Conservation (phyloP, 2,888 invertebrate genomes). For the Cheilosia impressa region DNA sequence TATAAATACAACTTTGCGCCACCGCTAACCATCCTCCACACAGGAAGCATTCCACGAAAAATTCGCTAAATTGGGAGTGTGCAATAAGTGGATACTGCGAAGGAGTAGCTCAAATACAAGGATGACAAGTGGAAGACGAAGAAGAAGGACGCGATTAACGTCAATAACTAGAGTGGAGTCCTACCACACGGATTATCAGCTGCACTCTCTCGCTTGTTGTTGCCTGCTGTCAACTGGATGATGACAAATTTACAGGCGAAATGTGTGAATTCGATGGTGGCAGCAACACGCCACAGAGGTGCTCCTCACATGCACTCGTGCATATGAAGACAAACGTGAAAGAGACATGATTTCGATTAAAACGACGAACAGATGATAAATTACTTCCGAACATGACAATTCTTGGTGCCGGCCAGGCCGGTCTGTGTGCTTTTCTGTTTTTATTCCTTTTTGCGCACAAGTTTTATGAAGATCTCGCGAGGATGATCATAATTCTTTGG, state of each 20-base stretch:
- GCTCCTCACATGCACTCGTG: background rate
- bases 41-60: slow-evolving; percentile 54
- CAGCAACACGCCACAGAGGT: background rate
- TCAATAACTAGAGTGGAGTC: slow-evolving; percentile 37
- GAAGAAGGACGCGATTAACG: slow-evolving; percentile 61
- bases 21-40: slow-evolving; percentile 19
- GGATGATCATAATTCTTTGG: slow-evolving; percentile 68
- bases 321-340: slow-evolving; percentile 17
- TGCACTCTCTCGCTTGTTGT: slow-evolving; percentile 1
- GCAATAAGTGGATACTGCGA: slow-evolving; percentile 13
- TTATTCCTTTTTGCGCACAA: slow-evolving; percentile 11
- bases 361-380: slow-evolving; percentile 74
- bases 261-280: slow-evolving; percentile 70
- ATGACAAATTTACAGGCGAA: slow-evolving; percentile 71
- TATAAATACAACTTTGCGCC: slow-evolving; percentile 50
- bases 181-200: slow-evolving; percentile 40
- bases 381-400: slow-evolving; percentile 73
- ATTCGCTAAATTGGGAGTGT: slow-evolving; percentile 6
- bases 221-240: slow-evolving; percentile 49
- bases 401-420: slow-evolving; percentile 24
- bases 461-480: slow-evolving; percentile 55
- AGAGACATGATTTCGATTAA: slow-evolving; percentile 71
- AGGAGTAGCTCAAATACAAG: slow-evolving; percentile 50
- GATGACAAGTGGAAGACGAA: slow-evolving; percentile 61
- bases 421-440: slow-evolving; percentile 1